Conservation (phyloP, 1,140 invertebrate genomes). For the Zaprionus inermis region DNA sequence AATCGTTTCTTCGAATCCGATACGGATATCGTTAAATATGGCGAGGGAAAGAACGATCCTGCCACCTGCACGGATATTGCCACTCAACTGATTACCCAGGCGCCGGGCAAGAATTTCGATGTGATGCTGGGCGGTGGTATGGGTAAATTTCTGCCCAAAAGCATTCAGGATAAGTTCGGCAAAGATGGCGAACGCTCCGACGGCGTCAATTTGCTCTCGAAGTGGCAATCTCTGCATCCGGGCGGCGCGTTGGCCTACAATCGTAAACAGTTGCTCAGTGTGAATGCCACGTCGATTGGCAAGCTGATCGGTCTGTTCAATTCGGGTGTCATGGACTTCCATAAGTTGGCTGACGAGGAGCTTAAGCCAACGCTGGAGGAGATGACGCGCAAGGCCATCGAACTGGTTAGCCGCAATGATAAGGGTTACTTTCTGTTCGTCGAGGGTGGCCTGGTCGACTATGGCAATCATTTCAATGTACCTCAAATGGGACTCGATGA, state of each 20-base stretch:
- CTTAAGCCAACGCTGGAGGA: conserved; percentile 90
- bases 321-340: conserved; percentile 85
- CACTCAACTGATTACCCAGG: conserved; percentile 87
- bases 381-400: conserved; percentile 90
- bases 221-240: conserved; percentile 83
- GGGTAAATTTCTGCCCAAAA: conserved; percentile 86
- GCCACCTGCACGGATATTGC: conserved; percentile 86
- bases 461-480: conserved; percentile 88
- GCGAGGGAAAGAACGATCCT: conserved; percentile 60
- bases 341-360: conserved; percentile 85
- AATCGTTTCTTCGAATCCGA: conserved; percentile 92
- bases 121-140: conserved; percentile 89
- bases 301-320: conserved; percentile 85
- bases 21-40: conserved; percentile 85
- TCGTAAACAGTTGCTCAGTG: conserved; percentile 84
- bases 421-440: conserved; percentile 88
- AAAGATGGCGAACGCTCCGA: conserved; percentile 85
- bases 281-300: conserved; percentile 64
- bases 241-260: conserved; percentile 87
- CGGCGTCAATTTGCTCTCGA: conserved; percentile 84
- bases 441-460: conserved; percentile 90
- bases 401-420: conserved; percentile 87
- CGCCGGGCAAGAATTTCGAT: conserved; percentile 86
- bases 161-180: conserved; percentile 84
- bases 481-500: conserved; percentile 88